Base-by-base conservation (phyloP, 2,797 vertebrate genomes). In the Notolabrus celidotus region DNA sequence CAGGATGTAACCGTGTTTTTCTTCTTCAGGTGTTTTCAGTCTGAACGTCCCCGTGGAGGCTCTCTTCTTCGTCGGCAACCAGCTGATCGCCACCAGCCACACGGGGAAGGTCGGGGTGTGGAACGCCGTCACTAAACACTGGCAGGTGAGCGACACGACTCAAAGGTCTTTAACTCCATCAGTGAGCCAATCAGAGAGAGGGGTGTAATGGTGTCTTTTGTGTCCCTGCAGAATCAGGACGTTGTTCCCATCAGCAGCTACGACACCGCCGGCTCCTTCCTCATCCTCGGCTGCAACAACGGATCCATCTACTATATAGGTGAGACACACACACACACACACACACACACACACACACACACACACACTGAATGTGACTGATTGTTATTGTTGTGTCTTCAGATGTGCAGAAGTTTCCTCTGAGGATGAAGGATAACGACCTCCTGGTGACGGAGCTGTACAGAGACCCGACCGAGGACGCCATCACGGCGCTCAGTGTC, bases 121-220 rank as follows among this genome's bases (percentile, higher is more conserved):
- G 96, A 98, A 98, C 3, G 96, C 96, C 0, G 96, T 98, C 82
- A 98, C 97, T 67, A 97, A 97, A 84, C 97, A 98, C 89, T 98
- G 97, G 97, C 97, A 98, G 96, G 97, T 97, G 29, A 45, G 58
- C 10, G 29, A 7, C n/a, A n/a, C n/a, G 29, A 31, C 4, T 27
- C 7, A 31, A 4, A 8, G 29, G 31, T 6, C 29, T 31, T 31
- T 7, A 31, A n/a, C n/a, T n/a, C n/a, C n/a, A n/a, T n/a, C n/a
- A n/a, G n/a, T n/a, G n/a, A n/a, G n/a, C n/a, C n/a, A n/a, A n/a
- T n/a, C n/a, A n/a, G n/a, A n/a, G n/a, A n/a, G n/a, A 20, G 11
- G n/a, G 20, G 14, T 22, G 17, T 52, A 29, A 19, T 7, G 12
- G 53, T 53, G 1, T 60, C 15, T 56, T 23, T 50, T 0, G 14